Percentiles rank a stretch among this genome's conserved stretches.
These are phyloP conservation scores for Strigamia maritima DNA, from an alignment of 2,888 invertebrate genomes.

Conservation along the genomic window DNA sequence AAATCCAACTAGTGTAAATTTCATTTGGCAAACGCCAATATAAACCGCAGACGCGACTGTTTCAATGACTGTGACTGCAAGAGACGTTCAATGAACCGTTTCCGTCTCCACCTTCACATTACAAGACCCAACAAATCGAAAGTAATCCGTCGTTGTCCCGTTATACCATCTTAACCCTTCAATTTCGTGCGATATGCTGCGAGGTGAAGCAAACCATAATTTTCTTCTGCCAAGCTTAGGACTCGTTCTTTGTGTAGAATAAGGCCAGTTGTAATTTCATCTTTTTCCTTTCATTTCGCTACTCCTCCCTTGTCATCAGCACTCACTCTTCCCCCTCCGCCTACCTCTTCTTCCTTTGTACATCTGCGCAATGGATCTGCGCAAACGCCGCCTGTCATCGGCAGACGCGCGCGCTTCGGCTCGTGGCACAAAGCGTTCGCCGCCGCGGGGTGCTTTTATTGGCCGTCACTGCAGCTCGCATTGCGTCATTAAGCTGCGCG, in stretches of 20 bases:
- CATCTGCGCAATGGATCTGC: constrained; percentile 21
- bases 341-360: constrained; percentile 6
- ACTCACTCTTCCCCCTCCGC: background rate
- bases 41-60: background rate
- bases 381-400: background rate
- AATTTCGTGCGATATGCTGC: background rate
- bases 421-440: constrained; percentile 31
- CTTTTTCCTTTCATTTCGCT: background rate
- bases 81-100: constrained; percentile 14
- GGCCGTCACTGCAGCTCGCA: constrained; percentile 28
- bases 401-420: constrained; percentile 20
- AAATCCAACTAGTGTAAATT: background rate
- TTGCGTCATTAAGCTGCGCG: constrained; percentile 26
- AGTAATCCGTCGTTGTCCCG: background rate
- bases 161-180: background rate
- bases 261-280: constrained; percentile 4
- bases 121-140: constrained; percentile 11
- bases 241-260: background rate
- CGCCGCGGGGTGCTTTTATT: constrained; percentile 29
- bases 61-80: background rate
- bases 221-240: background rate
- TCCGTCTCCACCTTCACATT: background rate
- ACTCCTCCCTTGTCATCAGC: constrained; percentile 4
- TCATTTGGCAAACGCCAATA: background rate
- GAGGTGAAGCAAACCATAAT: background rate